phyloP scores from a whole-genome alignment of 1,140 invertebrate genomes.

The Apocrypta bakeri region DNA sequence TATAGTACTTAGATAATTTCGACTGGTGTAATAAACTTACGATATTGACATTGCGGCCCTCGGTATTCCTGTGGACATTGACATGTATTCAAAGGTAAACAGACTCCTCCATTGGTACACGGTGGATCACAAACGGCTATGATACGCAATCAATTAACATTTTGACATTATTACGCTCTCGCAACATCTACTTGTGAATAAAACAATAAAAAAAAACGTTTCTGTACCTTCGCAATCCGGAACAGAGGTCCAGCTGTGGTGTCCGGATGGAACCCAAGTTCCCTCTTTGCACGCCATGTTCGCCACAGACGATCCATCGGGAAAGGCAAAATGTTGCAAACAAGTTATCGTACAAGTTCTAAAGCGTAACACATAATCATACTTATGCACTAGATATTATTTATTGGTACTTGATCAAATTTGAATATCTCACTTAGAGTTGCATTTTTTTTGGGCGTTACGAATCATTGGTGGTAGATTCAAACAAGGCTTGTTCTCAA shows the following conservation, averaged over 20 bases:
- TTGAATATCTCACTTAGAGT: slow-evolving; percentile 76
- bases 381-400: too few species aligned
- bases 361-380: background rate
- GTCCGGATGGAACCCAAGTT: slow-evolving; percentile 76
- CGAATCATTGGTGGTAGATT: slow-evolving; percentile 78
- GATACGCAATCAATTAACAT: too few species aligned
- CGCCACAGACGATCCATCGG: slow-evolving; percentile 78
- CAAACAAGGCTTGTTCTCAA: slow-evolving; percentile 81
- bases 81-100: slow-evolving; percentile 83
- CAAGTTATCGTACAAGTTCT: slow-evolving; percentile 77
- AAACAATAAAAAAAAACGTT: background rate
- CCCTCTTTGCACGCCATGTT: slow-evolving; percentile 80
- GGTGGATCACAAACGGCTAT: slow-evolving; percentile 82
- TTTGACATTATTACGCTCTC: too few species aligned
- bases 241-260: slow-evolving; percentile 75
- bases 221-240: slow-evolving; percentile 80
- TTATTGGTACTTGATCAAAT: too few species aligned
- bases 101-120: slow-evolving; percentile 85
- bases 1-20: too few species aligned
- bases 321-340: slow-evolving; percentile 78
- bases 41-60: slow-evolving; percentile 85
- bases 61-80: slow-evolving; percentile 83
- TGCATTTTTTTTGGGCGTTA: slow-evolving; percentile 80
- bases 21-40: slow-evolving; percentile 79
- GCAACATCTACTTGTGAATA: too few species aligned